Base-by-base conservation (phyloP, 2,113 vertebrate species). In the Ceyx melanurus region DNA sequence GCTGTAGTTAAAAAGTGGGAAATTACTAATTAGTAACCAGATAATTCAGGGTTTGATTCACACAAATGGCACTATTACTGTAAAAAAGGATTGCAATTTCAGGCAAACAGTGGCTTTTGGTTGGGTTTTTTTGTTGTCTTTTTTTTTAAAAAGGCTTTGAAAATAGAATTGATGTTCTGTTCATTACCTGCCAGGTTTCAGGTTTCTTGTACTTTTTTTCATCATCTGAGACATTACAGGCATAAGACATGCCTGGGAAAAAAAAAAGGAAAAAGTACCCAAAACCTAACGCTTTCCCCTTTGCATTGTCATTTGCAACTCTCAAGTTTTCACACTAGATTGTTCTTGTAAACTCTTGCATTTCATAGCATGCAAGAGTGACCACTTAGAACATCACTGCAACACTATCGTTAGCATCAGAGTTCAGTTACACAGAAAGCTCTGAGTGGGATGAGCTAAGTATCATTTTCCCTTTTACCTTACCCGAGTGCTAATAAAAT, bases 1-100 rank as follows among this genome's bases (percentile, higher is more conserved):
- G 85, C 91, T 96, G 82, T 86, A 96, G 79, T 95, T 95, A 77
- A 92, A 91, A 95, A 89, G 87, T 87, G 82, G 88, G 95, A 96
- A 96, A 96, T 96, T 97, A 96, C 93, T 97, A 94, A 96, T 93
- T 95, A 97, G 96, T 97, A 96, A 95, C 93, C 84, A 91, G 97
- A 94, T 96, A 97, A 97, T 96, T 96, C 92, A 37, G 74, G 94
- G 89, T 95, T 97, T 96, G 91, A 97, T 93, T 97, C 96, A 95
- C 87, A 78, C 80, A 95, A 94, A 95, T 95, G 94, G 82, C 67
- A 58, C 82, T 97, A 80, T 97, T 97, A 96, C 96, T 93, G 66
- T 94, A 51, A 70, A 70, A 68, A 70, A 91, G 61, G 51, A 88
- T 94, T 94, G 78, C 88, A 67, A 87, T 96, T 94, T 97, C 88